These are phyloP conservation scores for Pangasius macronema DNA, from an alignment of 2,797 vertebrate species.

Conservation along the genomic window DNA sequence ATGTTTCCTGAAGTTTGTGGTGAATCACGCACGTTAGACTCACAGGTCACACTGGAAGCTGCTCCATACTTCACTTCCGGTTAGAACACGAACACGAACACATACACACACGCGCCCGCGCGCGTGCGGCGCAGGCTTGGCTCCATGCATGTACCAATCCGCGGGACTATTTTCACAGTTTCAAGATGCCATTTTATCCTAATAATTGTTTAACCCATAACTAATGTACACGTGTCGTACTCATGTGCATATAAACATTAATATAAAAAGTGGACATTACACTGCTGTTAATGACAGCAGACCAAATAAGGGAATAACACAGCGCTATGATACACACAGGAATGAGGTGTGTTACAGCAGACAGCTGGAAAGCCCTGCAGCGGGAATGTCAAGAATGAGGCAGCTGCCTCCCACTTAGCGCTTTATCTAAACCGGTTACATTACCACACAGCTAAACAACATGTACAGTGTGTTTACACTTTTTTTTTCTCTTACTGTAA, in stretches of 20 bases:
- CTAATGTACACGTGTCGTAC: background rate
- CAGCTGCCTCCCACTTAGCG: slow-evolving; percentile 65
- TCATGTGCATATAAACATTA: background rate
- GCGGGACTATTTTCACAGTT: slow-evolving; percentile 60
- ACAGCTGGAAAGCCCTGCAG: slow-evolving; percentile 87
- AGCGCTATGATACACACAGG: slow-evolving; percentile 68
- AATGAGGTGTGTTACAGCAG: slow-evolving; percentile 86
- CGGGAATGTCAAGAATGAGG: slow-evolving; percentile 79
- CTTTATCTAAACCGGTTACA: slow-evolving; percentile 29
- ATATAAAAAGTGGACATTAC: background rate
- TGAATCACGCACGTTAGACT: slow-evolving; percentile 49
- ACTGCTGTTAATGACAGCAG: no score
- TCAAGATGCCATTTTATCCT: background rate
- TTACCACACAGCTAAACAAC: slow-evolving; percentile 20
- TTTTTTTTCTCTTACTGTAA: background rate
- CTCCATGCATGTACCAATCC: slow-evolving; percentile 74
- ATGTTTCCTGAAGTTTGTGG: slow-evolving; percentile 36
- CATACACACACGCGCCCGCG: slow-evolving; percentile 59
- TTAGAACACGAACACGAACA: background rate
- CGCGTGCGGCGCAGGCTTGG: slow-evolving; percentile 1
- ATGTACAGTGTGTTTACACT: background rate
- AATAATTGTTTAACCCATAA: background rate
- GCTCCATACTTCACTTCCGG: slow-evolving; percentile 80
- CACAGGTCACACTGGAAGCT: slow-evolving; percentile 64
- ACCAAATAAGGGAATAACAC: background rate